Percentiles rank a stretch among this genome's conserved stretches.
phyloP scores from a whole-genome alignment of 37 sponge, comb jelly and placozoan genomes.

The Crambe crambe region DNA sequence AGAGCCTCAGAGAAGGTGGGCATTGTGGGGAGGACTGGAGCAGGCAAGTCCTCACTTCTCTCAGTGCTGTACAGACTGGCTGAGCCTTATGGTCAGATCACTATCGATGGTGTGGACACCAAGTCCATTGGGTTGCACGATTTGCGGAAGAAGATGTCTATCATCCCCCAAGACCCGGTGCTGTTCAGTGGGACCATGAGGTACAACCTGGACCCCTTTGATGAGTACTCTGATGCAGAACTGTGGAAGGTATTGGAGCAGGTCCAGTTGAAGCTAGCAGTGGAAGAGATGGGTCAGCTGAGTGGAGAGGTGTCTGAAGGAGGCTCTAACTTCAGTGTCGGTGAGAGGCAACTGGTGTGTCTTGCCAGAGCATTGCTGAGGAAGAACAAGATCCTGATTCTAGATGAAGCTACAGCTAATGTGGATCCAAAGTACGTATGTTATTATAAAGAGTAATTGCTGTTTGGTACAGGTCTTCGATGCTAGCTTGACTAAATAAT shows the following conservation, averaged over 20 bases:
- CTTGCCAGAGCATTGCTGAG: conserved; percentile 82
- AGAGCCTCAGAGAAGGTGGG: conserved; percentile 78
- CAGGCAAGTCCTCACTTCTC: conserved; percentile 91
- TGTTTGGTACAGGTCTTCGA: too few species aligned
- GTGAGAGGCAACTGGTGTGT: conserved; percentile 84
- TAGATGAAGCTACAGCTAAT: conserved; percentile 92
- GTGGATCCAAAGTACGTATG: conserved; percentile 67
- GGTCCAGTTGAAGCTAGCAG: conserved; percentile 73
- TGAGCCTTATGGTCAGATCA: conserved; percentile 74
- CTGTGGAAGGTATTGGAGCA: conserved; percentile 82
- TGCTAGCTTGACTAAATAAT: too few species aligned
- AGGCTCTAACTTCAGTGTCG: conserved; percentile 86
- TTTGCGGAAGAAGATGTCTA: conserved; percentile 75
- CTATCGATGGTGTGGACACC: conserved; percentile 75
- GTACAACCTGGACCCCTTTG: conserved; percentile 89
- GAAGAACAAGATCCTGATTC: conserved; percentile 77
- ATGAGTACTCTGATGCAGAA: conserved; percentile 52
- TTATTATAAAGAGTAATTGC: too few species aligned
- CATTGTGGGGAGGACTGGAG: conserved; percentile 92
- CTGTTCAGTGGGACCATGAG: conserved; percentile 88
- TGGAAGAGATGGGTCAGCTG: conserved; percentile 56
- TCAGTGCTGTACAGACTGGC: conserved; percentile 81
- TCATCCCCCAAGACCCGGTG: conserved; percentile 94
- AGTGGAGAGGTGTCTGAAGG: conserved; percentile 65
- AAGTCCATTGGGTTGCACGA: conserved; percentile 77